phyloP scores from a whole-genome alignment of 2,888 invertebrate species.

The Flexamia atlantica region DNA sequence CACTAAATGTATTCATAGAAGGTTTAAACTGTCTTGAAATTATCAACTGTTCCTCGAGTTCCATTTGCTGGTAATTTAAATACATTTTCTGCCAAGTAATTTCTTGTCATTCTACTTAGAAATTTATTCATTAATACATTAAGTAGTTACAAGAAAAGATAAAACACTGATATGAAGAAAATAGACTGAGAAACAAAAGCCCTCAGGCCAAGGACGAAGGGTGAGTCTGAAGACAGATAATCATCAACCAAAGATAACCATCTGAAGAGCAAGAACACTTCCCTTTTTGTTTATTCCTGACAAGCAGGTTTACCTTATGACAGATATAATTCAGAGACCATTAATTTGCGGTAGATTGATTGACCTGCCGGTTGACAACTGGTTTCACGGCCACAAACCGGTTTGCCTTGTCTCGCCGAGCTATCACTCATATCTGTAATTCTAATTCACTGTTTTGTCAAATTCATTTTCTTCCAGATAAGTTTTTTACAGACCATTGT shows the following conservation, averaged over 20 bases:
- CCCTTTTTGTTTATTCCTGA: slow-evolving; percentile 33
- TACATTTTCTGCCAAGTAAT: too few species aligned
- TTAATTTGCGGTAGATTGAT: slow-evolving; percentile 41
- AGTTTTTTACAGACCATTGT: not conserved
- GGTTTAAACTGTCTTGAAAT: too few species aligned
- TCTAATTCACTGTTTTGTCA: slow-evolving; percentile 44
- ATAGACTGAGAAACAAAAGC: not conserved
- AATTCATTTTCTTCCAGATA: slow-evolving; percentile 3
- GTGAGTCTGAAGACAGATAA: not conserved
- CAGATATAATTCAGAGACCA: slow-evolving; percentile 44
- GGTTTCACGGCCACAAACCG: slow-evolving; percentile 47
- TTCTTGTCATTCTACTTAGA: not conserved
- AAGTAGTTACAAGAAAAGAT: too few species aligned
- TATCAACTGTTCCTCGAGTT: too few species aligned
- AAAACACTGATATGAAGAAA: too few species aligned
- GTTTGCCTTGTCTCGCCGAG: slow-evolving; percentile 37
- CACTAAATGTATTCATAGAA: too few species aligned
- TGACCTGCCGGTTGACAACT: slow-evolving; percentile 26
- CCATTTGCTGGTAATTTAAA: too few species aligned
- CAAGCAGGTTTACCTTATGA: slow-evolving; percentile 42
- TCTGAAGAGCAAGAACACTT: slow-evolving; percentile 19
- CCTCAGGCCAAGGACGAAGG: not conserved
- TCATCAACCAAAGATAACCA: not conserved
- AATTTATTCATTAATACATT: too few species aligned
- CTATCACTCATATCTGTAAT: slow-evolving; percentile 48